Base-by-base conservation (phyloP, 2,888 invertebrate genomes). In the Hipparchia semele region DNA sequence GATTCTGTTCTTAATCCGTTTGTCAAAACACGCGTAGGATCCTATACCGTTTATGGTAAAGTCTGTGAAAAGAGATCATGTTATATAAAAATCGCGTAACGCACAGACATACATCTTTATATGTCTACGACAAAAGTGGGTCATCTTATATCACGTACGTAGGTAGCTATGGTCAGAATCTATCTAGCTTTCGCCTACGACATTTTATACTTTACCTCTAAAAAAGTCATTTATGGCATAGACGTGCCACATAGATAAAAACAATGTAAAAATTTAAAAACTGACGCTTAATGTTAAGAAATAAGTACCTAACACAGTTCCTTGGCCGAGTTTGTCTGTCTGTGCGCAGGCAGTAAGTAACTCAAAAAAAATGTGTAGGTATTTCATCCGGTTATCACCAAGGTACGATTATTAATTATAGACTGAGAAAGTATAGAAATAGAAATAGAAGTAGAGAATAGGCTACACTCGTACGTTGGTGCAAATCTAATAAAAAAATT, bases 151-250 rank as follows among this genome's bases (percentile, higher is more conserved):
- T 39, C 70, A 51, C 56, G 39, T 74, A 58, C 53, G 13, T 56
- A 58, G 7, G 6, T 49, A 54, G 39, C 33, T 60, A 75, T 73
- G 73, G 66, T 53, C 73, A 75, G 72, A 73, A 68, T 68, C 73
- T 75, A 73, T 68, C 73, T 75, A 73, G 76, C 75, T 77, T 76
- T 78, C 76, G 65, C 73, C 75, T 12, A 68, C 49, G 39, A 70
- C 60, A 68, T 33, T 60, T 39, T 39, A 13, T 53, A 39, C 67
- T 23, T 33, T 65, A 70, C 23, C 13, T 23, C 60, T 9, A 23
- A 64, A 66, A 68, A 56, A 73, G 23, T 3, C 13, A 3, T 46
- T 67, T 69, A 59, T 66, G 60, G 53, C 46, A 66, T 54, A 59
- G 8, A 69, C 66, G 56, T 69, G 58, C 51, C 10, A 65, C 51